A percentile compares a stretch with the other conserved stretches of the same genome.
Evolutionary conservation across 2,888 invertebrate genomes (phyloP).

Genomic region (Amphiduros pacificus): DNA sequence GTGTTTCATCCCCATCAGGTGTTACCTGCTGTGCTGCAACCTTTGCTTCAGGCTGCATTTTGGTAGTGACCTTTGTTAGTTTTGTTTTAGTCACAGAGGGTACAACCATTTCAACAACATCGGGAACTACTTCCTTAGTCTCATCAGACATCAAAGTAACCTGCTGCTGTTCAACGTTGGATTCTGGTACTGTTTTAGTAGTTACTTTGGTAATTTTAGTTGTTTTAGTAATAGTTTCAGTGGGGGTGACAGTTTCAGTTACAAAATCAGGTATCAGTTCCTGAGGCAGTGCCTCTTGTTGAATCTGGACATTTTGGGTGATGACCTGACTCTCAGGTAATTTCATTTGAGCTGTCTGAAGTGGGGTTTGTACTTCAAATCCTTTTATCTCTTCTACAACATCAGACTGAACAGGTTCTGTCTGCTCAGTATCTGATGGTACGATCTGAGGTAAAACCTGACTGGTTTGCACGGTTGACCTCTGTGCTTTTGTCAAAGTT

Average conservation of each 20-base stretch:
- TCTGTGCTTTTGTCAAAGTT: too few species aligned
- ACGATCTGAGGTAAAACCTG: too few species aligned
- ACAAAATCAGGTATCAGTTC: too few species aligned
- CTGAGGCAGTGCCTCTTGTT: constrained; percentile 2
- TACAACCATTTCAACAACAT: neutral
- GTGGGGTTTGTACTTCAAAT: too few species aligned
- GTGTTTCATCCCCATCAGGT: neutral
- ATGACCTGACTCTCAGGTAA: constrained; percentile 1
- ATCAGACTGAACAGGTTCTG: neutral
- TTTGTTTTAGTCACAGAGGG: neutral
- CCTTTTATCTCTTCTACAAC: neutral
- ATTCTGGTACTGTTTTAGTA: neutral
- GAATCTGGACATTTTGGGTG: constrained; percentile 1
- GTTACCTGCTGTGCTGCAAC: neutral
- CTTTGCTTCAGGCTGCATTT: neutral
- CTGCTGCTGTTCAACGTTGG: constrained; percentile 1
- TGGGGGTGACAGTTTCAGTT: constrained; percentile 4
- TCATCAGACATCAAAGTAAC: neutral
- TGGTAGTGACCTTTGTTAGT: neutral
- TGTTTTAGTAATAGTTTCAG: constrained; percentile 3
- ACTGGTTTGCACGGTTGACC: too few species aligned
- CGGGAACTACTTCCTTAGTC: neutral
- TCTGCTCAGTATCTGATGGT: too few species aligned
- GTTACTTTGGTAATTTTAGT: too few species aligned
- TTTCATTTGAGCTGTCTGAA: neutral